Base-by-base conservation (phyloP, 2,797 vertebrate species). In the Gymnothorax reevesii region DNA sequence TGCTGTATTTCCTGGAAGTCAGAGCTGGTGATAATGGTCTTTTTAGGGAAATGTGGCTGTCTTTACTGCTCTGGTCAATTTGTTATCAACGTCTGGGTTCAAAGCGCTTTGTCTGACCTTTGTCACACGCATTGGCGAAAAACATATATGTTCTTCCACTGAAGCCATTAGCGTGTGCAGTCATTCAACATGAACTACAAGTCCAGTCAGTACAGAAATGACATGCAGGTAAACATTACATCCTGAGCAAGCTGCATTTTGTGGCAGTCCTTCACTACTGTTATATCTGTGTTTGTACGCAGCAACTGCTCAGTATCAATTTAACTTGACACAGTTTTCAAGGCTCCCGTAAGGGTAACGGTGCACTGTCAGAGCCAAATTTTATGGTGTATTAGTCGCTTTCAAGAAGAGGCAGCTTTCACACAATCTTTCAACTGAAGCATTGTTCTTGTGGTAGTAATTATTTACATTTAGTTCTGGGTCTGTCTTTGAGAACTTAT, bases 131-230 rank as follows among this genome's bases (percentile, higher is more conserved):
- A 27, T 33, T 75, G 71, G 27, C 25, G 42, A 8, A 75, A 10
- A 75, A 75, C 15, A 75, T 75, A 10, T 75, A 75, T 75, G 10
- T 75, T 75, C 27, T 75, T 75, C 33, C 71, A 75, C 27, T 75
- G 33, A 75, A 33, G 9, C 71, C 71, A 4, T 9, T 13, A 42
- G 42, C 71, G 42, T 15, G 17, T 15, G 71, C 27, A 75, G 71
- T 75, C 12, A 5, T 33, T 15, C 33, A 42, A 33, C 42, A 33
- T 75, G 42, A 75, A 42, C 33, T 5, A 15, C 9, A 75, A 75
- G 27, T 75, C 15, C 10, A 33, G 42, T 27, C 25, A 27, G 42
- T 4, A 15, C 71, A 75, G 71, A 12, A 33, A 75, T 42, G 3
- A 75, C 27, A 42, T 27, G 9, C 62, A 75, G 27, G 33, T 10